These are phyloP conservation scores for Rhimphoctona megacephalus DNA, from an alignment of 2,888 invertebrate species.

Conservation along the genomic window DNA sequence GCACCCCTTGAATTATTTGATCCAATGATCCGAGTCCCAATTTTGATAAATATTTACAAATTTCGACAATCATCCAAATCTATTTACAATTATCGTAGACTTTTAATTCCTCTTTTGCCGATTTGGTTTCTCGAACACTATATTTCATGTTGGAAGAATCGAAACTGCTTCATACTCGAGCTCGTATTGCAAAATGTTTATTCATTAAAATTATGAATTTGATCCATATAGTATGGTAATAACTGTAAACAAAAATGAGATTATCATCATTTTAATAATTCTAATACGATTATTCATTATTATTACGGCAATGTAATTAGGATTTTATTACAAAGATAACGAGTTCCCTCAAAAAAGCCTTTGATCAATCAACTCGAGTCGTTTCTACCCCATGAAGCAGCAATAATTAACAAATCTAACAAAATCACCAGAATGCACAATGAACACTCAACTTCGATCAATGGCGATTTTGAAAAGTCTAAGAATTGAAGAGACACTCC, in stretches of 20 bases:
- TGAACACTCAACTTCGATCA: not conserved
- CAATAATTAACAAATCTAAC: slow-evolving; percentile 1
- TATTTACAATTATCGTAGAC: slow-evolving; percentile 37
- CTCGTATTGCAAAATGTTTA: not conserved
- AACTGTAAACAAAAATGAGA: slow-evolving; percentile 33
- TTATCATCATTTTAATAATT: slow-evolving; percentile 1
- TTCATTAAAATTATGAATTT: not conserved
- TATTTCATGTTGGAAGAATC: not conserved
- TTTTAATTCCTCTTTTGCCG: not conserved
- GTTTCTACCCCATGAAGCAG: not conserved
- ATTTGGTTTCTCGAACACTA: not conserved
- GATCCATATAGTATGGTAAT: not conserved
- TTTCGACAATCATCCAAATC: slow-evolving; percentile 18
- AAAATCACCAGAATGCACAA: not conserved
- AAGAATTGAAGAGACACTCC: not conserved
- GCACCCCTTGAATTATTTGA: not conserved
- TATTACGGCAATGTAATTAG: slow-evolving; percentile 2
- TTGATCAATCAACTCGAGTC: not conserved
- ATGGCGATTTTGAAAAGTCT: not conserved
- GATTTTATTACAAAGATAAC: slow-evolving; percentile 39
- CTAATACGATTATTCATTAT: slow-evolving; percentile 39
- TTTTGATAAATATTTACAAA: slow-evolving; percentile 16
- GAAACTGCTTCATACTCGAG: not conserved
- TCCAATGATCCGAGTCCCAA: slow-evolving; percentile 2
- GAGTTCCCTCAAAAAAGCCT: slow-evolving; percentile 24